Evolutionary conservation across 2,797 vertebrate species (phyloP).

Genomic region (Pempheris klunzingeri): DNA sequence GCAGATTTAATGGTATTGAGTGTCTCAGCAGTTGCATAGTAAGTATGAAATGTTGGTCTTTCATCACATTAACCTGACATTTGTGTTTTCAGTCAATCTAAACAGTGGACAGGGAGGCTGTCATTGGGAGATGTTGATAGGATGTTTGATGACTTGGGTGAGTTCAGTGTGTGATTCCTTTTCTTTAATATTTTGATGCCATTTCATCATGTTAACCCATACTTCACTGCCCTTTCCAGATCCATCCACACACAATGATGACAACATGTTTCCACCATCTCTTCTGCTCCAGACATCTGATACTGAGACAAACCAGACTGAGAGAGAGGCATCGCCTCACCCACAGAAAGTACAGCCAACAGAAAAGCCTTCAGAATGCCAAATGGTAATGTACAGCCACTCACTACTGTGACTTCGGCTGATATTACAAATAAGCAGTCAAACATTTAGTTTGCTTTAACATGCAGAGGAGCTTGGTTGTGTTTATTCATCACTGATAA

Average conservation of each 20-base stretch:
- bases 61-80: background rate
- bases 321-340: background rate
- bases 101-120: slow-evolving; percentile 33
- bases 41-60: background rate
- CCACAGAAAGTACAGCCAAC: background rate
- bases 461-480: background rate
- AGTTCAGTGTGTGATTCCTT: slow-evolving; percentile 31
- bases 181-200: background rate
- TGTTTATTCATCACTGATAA: background rate
- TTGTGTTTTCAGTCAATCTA: slow-evolving; percentile 65
- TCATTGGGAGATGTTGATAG: slow-evolving; percentile 72
- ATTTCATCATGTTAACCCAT: background rate
- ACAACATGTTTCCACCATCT: slow-evolving; percentile 30
- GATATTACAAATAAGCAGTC: background rate
- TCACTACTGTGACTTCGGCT: background rate
- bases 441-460: background rate
- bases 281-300: slow-evolving; percentile 46
- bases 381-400: slow-evolving; percentile 29
- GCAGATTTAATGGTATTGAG: background rate
- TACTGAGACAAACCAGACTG: slow-evolving; percentile 7
- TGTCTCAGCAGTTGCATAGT: background rate
- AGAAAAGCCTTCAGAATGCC: background rate
- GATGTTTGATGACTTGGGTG: slow-evolving; percentile 83
- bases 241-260: slow-evolving; percentile 19
- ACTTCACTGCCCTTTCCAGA: slow-evolving; percentile 55